These are phyloP conservation scores for Herminia tarsipennalis DNA, from an alignment of 2,888 invertebrate genomes.

Conservation along the genomic window DNA sequence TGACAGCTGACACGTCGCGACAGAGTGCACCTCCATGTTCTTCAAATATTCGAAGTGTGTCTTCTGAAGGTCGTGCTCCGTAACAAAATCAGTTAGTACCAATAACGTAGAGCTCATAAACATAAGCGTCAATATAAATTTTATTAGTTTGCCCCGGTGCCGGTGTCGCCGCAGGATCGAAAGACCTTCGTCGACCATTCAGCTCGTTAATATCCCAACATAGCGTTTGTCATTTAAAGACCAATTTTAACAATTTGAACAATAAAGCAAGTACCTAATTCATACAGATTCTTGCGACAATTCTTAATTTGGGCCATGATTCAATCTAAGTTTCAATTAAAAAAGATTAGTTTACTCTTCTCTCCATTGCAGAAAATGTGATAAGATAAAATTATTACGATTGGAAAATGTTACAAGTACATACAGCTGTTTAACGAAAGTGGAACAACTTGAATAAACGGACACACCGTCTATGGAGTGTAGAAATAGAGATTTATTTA, in stretches of 20 bases:
- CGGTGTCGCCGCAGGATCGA: conserved; percentile 42
- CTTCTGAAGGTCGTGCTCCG: conserved; percentile 36
- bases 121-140: conserved; percentile 52
- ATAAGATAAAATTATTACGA: conserved; percentile 17
- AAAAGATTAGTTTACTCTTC: not conserved
- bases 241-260: conserved; percentile 50
- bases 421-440: conserved; percentile 23
- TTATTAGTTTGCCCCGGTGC: conserved; percentile 54
- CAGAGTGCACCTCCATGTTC: conserved; percentile 24
- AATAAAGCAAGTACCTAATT: conserved; percentile 31
- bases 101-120: conserved; percentile 54
- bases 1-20: conserved; percentile 9
- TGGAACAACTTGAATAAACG: too few species aligned
- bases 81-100: conserved; percentile 50
- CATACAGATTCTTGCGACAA: conserved; percentile 16
- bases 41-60: conserved; percentile 34
- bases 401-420: conserved; percentile 17
- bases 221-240: conserved; percentile 43
- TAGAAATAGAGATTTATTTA: too few species aligned
- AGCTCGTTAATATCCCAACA: conserved; percentile 58
- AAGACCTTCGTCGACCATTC: conserved; percentile 62
- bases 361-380: conserved; percentile 8
- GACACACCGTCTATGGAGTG: too few species aligned
- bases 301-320: conserved; percentile 11
- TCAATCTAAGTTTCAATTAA: not conserved